A percentile compares a stretch with the other conserved stretches of the same genome.
Conservation (phyloP, 2,888 invertebrate species). For the Noctua pronuba region DNA sequence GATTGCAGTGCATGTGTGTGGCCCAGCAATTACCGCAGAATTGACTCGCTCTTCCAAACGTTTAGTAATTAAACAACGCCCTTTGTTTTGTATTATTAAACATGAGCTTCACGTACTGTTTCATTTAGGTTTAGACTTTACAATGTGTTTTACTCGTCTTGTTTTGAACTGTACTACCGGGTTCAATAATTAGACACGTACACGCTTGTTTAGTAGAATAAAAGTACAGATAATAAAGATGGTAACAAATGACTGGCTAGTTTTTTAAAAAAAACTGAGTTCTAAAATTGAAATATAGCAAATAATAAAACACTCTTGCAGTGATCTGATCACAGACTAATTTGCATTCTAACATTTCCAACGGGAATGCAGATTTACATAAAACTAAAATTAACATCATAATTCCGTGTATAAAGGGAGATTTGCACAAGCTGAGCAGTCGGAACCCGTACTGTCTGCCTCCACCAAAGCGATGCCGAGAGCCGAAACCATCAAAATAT, state of each 20-base stretch:
- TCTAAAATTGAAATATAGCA: background rate
- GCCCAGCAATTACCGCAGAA: slow-evolving; percentile 43
- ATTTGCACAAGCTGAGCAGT: slow-evolving; percentile 23
- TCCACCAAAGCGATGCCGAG: slow-evolving; percentile 13
- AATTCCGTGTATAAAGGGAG: background rate
- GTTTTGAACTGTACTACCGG: background rate
- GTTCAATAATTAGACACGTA: background rate
- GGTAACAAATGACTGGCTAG: background rate
- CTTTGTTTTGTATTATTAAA: slow-evolving; percentile 43
- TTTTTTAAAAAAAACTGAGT: background rate
- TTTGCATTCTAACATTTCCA: background rate
- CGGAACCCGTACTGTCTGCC: background rate
- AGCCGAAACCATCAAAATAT: slow-evolving; percentile 39
- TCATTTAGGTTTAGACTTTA: slow-evolving; percentile 30
- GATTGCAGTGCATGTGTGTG: slow-evolving; percentile 49
- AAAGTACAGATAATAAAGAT: background rate
- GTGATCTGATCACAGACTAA: background rate
- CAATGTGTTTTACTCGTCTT: slow-evolving; percentile 28
- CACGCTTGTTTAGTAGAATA: background rate
- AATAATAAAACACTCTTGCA: background rate
- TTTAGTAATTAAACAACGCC: slow-evolving; percentile 45
- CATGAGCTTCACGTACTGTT: slow-evolving; percentile 33
- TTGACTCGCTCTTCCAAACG: slow-evolving; percentile 39
- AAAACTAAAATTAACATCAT: slow-evolving; percentile 5
- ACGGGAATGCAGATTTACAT: background rate